Base-by-base conservation (phyloP, 2,888 invertebrate species). In the Eilema caniola region DNA sequence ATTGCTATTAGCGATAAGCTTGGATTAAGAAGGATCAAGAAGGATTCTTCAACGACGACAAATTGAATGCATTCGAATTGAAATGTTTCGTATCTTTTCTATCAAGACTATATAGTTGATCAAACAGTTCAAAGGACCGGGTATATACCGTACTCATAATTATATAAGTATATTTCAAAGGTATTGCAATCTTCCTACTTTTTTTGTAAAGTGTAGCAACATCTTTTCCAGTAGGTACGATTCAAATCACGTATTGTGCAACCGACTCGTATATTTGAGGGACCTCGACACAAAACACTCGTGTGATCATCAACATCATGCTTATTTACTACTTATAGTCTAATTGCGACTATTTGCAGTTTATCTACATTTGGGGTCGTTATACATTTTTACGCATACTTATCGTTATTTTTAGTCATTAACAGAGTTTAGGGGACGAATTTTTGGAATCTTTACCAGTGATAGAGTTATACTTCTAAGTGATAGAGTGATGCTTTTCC, bases 231-330 rank as follows among this genome's bases (percentile, higher is more conserved):
- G 20, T 53, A n/a, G 53, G 53, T 47, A 12, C 4, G 71, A 78
- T 78, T 75, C 70, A 63, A 67, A 73, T 25, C 66, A 77, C 69
- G 73, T 66, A 72, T 82, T 84, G 77, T 77, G 76, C 72, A 80
- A 81, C 66, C 61, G 69, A 73, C 62, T 75, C 73, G 71, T 71
- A 77, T 76, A 78, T 79, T 73, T 76, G 73, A 79, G 81, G 75
- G 79, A 78, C 76, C 74, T 82, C 76, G 74, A 69, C 72, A 76
- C 73, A 74, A 81, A 79, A 63, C 70, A 62, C 57, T 69, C 76
- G 28, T 73, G 62, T 70, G 68, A 57, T 74, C 79, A 80, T 74
- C 24, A 70, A 20, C 62, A 68, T 70, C 65, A 77, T 70, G 69
- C 73, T 72, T 73, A 67, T 72, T 69, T 65, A 33, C 69, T 64